Percentiles rank a stretch among this genome's conserved stretches.
These are phyloP conservation scores for Dermatophagoides farinae DNA, from an alignment of 1,140 invertebrate species.

Conservation along the genomic window DNA sequence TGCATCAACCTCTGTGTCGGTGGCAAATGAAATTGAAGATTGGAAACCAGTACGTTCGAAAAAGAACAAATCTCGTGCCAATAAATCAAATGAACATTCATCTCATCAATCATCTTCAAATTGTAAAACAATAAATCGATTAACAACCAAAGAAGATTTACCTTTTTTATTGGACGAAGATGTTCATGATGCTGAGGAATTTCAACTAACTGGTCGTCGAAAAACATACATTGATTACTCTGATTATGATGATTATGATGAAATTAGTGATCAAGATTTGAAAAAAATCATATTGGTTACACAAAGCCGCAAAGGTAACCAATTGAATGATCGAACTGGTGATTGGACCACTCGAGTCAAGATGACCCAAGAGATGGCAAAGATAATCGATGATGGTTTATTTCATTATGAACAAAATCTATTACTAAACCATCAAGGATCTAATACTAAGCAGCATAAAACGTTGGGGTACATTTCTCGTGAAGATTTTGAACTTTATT, in stretches of 20 bases:
- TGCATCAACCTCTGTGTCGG: not conserved
- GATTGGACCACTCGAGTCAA: slow-evolving; percentile 25
- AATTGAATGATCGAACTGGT: slow-evolving; percentile 15
- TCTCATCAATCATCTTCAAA: too few species aligned
- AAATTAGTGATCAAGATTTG: slow-evolving; percentile 75
- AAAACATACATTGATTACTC: slow-evolving; percentile 10
- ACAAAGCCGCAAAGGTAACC: slow-evolving; percentile 32
- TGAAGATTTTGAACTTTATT: slow-evolving; percentile 61
- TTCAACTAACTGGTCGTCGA: not conserved
- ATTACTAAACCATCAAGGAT: slow-evolving; percentile 32
- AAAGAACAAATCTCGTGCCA: slow-evolving; percentile 7
- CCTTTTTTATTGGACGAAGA: slow-evolving; percentile 96
- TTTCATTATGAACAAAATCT: slow-evolving; percentile 82
- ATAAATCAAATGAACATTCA: not conserved
- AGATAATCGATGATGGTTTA: slow-evolving; percentile 84
- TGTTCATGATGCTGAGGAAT: slow-evolving; percentile 33
- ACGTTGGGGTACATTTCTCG: slow-evolving; percentile 74
- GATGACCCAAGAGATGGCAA: slow-evolving; percentile 77
- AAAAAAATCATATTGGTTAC: slow-evolving; percentile 89
- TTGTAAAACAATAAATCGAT: not conserved
- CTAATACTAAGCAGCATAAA: slow-evolving; percentile 39
- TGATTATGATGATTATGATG: slow-evolving; percentile 50
- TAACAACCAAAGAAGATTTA: slow-evolving; percentile 44
- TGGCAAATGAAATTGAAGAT: not conserved
- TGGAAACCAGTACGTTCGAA: slow-evolving; percentile 4